These are phyloP conservation scores for Takifugu flavidus DNA, from an alignment of 2,113 vertebrate species.

Conservation along the genomic window DNA sequence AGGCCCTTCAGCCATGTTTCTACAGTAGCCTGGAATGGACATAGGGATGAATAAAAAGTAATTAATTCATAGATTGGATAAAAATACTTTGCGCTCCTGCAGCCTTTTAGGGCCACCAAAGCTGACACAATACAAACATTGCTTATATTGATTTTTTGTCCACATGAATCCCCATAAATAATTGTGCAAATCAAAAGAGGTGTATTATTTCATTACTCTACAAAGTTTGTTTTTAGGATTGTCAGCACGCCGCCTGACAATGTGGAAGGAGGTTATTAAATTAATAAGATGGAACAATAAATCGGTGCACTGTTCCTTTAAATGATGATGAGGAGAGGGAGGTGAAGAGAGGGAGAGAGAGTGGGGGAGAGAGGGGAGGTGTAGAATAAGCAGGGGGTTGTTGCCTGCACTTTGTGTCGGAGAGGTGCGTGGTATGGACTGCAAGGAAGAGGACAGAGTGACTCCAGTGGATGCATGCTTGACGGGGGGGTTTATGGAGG, in stretches of 20 bases:
- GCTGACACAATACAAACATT: no score
- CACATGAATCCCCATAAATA: no score
- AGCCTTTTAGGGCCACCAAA: no score
- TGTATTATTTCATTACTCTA: no score
- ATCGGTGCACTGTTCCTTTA: conserved; percentile 57
- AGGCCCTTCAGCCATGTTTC: no score
- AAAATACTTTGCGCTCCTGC: not conserved
- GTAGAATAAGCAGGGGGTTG: not conserved
- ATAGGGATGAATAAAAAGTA: not conserved
- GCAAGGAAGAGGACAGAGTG: conserved; percentile 15
- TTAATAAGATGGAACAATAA: not conserved
- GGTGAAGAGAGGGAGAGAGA: conserved; percentile 33
- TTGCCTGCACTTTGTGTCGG: conserved; percentile 30
- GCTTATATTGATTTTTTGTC: no score
- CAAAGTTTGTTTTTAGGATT: no score
- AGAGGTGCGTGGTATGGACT: conserved; percentile 32
- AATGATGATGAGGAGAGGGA: conserved; percentile 23
- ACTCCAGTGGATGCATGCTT: conserved; percentile 8
- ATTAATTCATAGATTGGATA: not conserved
- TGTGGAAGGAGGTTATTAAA: no score
- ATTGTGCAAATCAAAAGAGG: no score
- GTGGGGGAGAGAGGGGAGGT: conserved; percentile 42
- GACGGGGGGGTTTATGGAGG: conserved; percentile 29
- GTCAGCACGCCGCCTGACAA: no score
- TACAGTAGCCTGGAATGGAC: no score